phyloP scores from a whole-genome alignment of 1,140 invertebrate species.

The Chlorops oryzae region DNA sequence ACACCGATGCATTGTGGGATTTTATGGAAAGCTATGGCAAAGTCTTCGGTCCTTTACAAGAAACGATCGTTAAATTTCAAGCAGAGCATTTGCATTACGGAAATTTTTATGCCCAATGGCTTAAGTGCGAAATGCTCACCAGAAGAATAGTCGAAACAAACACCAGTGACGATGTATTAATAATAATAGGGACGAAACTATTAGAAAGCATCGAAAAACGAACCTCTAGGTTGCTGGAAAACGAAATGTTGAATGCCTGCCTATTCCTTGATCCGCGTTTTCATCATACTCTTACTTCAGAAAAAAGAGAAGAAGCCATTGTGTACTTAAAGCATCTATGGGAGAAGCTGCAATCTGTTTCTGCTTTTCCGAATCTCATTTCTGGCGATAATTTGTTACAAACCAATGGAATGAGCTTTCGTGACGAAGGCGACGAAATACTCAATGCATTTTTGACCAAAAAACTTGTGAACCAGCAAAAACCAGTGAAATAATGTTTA shows the following conservation, averaged over 20 bases:
- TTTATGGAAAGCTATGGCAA: conserved; percentile 7
- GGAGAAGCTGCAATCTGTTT: conserved; percentile 10
- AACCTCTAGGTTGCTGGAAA: background rate
- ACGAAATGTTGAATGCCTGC: background rate
- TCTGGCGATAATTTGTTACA: too few relatives aligned
- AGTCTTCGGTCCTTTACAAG: conserved; percentile 12
- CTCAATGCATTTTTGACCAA: conserved; percentile 6
- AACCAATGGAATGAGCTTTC: background rate
- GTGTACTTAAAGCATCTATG: conserved; percentile 9
- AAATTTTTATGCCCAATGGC: conserved; percentile 16
- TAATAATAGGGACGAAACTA: conserved; percentile 2
- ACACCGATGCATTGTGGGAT: conserved; percentile 9
- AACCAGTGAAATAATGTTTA: too few relatives aligned
- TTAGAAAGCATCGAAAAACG: conserved; percentile 1
- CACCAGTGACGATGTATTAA: too few relatives aligned
- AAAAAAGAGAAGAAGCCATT: conserved; percentile 5
- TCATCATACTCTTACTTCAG: conserved; percentile 8
- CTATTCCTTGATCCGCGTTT: conserved; percentile 17
- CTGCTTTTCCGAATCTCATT: too few relatives aligned
- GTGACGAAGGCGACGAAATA: conserved; percentile 11
- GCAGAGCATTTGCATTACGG: conserved; percentile 14
- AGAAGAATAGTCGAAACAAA: conserved; percentile 13
- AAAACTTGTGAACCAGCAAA: too few relatives aligned
- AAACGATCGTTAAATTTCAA: conserved; percentile 13
- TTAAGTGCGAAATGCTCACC: conserved; percentile 11